Percentiles rank a stretch among this genome's conserved stretches.
phyloP scores from a whole-genome alignment of 2,888 invertebrate genomes.

The Dascillus cervinus region DNA sequence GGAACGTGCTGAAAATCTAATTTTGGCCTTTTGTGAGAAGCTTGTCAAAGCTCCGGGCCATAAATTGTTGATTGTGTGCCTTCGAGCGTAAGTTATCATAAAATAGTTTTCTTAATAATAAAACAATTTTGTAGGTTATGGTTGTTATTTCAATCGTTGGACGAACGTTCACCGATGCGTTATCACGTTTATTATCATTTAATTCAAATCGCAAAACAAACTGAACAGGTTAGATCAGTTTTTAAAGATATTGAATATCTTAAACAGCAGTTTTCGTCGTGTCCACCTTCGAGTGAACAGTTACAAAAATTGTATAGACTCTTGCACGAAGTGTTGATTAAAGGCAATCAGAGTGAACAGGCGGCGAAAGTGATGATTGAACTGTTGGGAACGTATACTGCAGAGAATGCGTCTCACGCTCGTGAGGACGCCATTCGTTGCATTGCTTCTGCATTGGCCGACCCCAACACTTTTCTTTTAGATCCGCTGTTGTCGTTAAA shows the following conservation, averaged over 20 bases:
- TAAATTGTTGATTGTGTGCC: constrained; percentile 70
- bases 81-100: constrained; percentile 69
- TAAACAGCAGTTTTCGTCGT: constrained; percentile 69
- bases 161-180: constrained; percentile 72
- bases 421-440: constrained; percentile 95
- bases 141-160: constrained; percentile 87
- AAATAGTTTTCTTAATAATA: not conserved
- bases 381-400: constrained; percentile 90
- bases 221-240: constrained; percentile 77
- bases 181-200: constrained; percentile 92
- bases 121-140: constrained; percentile 59
- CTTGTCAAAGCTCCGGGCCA: constrained; percentile 78
- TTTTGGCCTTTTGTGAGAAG: constrained; percentile 87
- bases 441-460: constrained; percentile 90
- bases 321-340: constrained; percentile 80
- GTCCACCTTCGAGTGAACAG: constrained; percentile 79
- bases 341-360: constrained; percentile 82
- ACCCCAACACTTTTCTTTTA: constrained; percentile 90
- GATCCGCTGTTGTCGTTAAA: constrained; percentile 90
- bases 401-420: constrained; percentile 94
- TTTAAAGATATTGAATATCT: constrained; percentile 79
- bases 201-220: constrained; percentile 80
- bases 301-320: constrained; percentile 85
- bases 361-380: constrained; percentile 97
- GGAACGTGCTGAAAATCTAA: constrained; percentile 81